Percentiles rank a stretch among this genome's conserved stretches.
Evolutionary conservation across 1,140 invertebrate species (phyloP).

Genomic region (Pseudachorutes palmiensis): DNA sequence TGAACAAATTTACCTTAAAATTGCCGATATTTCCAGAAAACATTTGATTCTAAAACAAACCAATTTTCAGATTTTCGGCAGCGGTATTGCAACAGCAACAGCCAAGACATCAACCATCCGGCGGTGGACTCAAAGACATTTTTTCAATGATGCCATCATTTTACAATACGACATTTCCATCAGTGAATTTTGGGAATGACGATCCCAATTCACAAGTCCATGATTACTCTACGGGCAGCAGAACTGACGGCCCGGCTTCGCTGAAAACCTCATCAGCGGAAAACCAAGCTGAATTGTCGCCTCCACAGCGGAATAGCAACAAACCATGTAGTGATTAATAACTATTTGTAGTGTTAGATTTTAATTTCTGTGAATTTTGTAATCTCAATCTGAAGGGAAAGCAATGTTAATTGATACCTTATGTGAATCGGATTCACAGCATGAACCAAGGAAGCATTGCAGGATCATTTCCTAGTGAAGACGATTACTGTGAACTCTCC

Average conservation of each 20-base stretch:
- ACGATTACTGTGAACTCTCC: not conserved
- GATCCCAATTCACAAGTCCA: too few species aligned
- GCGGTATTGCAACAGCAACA: not conserved
- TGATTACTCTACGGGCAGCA: too few species aligned
- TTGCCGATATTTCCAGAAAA: too few species aligned
- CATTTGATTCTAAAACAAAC: too few species aligned
- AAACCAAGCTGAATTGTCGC: not conserved
- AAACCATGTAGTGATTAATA: not conserved
- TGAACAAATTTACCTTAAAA: not conserved
- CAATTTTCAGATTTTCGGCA: not conserved
- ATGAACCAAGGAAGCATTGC: too few species aligned
- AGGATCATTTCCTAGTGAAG: conserved; percentile 3
- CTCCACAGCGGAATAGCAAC: not conserved
- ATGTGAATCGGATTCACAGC: not conserved
- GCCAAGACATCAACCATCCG: not conserved
- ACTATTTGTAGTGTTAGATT: not conserved
- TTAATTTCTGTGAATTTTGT: not conserved
- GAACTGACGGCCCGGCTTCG: not conserved
- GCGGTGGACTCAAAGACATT: not conserved
- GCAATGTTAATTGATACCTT: not conserved
- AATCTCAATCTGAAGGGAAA: not conserved
- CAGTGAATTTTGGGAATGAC: too few species aligned
- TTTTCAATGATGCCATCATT: not conserved
- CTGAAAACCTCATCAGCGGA: not conserved
- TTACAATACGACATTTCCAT: too few species aligned